Evolutionary conservation across 2,888 invertebrate species (phyloP).

Genomic region (Plutella xylostella): DNA sequence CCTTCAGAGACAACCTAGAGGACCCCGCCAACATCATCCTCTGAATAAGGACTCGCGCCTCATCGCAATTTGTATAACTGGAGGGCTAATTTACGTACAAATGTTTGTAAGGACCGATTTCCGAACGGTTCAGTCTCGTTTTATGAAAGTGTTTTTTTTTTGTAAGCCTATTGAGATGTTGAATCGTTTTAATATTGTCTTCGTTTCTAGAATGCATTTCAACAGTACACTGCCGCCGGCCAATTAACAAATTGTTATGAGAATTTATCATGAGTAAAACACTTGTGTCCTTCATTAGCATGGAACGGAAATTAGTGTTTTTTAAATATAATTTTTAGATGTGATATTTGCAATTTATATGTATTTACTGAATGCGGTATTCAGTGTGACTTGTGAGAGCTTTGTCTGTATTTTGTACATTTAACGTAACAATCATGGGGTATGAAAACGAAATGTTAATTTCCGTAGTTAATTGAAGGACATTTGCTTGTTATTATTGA

Average conservation of each 20-base stretch:
- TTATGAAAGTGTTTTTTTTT: background rate
- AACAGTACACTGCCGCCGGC: conserved; percentile 18
- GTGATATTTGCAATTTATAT: background rate
- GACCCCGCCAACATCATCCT: conserved; percentile 95
- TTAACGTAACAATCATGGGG: background rate
- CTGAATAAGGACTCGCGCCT: conserved; percentile 52
- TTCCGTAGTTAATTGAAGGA: conserved; percentile 22
- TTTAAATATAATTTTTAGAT: background rate
- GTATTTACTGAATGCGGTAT: background rate
- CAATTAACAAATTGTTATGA: conserved; percentile 30
- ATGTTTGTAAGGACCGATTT: background rate
- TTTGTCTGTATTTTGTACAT: background rate
- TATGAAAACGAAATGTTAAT: background rate
- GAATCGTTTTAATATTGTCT: too few species aligned
- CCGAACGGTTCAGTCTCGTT: background rate
- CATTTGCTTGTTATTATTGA: conserved; percentile 16
- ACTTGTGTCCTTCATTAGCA: conserved; percentile 23
- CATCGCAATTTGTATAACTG: conserved; percentile 26
- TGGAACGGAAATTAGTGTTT: background rate
- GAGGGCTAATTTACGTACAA: background rate
- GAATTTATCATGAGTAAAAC: conserved; percentile 10
- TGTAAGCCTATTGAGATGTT: background rate
- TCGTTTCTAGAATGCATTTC: background rate
- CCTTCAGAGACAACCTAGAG: conserved; percentile 89
- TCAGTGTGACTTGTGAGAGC: background rate